phyloP scores from a whole-genome alignment of 2,797 vertebrate species.

The Tympanoctomys barrerae region DNA sequence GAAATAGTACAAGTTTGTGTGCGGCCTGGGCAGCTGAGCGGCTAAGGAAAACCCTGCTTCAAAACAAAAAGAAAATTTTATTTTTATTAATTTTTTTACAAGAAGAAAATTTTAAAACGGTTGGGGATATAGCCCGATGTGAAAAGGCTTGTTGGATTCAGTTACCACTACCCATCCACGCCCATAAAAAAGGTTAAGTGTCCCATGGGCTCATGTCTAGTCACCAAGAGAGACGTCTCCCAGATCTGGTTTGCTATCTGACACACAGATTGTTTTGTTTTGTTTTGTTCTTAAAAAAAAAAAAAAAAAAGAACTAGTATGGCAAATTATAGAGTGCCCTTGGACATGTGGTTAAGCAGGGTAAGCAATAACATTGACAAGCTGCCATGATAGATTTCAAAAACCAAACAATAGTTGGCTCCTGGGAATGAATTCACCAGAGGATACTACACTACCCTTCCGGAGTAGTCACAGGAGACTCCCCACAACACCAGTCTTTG shows the following conservation, averaged over 20 bases:
- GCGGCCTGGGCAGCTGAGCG: background rate
- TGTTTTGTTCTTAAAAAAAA: too few species aligned
- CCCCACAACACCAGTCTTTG: background rate
- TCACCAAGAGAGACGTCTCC: background rate
- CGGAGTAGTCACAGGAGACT: conserved; percentile 73
- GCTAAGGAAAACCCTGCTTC: background rate
- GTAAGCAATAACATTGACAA: conserved; percentile 76
- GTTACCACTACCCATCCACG: background rate
- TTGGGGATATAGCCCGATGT: background rate
- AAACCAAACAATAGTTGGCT: conserved; percentile 72
- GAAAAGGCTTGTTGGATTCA: background rate
- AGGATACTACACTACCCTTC: conserved; percentile 66
- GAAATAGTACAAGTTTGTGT: background rate
- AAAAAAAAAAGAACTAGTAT: background rate
- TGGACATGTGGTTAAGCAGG: conserved; percentile 67
- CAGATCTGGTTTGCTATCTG: background rate
- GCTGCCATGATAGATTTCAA: conserved; percentile 76
- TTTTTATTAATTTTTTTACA: too few species aligned
- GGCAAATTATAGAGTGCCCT: conserved; percentile 30
- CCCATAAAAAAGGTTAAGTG: background rate
- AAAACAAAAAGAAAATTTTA: background rate
- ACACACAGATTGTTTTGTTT: background rate
- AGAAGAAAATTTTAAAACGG: background rate
- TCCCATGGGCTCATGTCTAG: background rate
- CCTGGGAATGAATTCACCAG: conserved; percentile 76